phyloP scores from a whole-genome alignment of 2,113 vertebrate genomes.

The Trichomycterus rosablanca region DNA sequence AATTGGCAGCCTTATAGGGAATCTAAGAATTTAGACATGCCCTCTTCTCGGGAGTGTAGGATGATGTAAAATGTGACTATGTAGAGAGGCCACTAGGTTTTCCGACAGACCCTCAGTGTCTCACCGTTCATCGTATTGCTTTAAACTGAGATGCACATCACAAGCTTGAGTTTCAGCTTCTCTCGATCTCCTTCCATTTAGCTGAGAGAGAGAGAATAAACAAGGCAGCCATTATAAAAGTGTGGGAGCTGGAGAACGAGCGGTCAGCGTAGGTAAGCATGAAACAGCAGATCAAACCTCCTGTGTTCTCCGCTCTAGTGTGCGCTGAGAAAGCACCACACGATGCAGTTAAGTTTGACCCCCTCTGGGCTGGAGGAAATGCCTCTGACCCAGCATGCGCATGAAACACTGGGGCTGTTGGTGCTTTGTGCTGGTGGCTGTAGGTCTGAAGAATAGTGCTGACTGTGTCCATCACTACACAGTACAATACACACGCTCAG shows the following conservation, averaged over 20 bases:
- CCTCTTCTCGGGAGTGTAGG: too few relatives aligned
- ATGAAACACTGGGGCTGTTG: neutral
- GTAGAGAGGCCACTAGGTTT: too few relatives aligned
- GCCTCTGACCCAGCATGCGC: neutral
- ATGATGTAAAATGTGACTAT: too few relatives aligned
- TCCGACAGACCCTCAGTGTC: too few relatives aligned
- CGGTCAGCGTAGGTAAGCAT: constrained; percentile 16
- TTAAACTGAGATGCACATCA: too few relatives aligned
- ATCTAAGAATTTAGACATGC: too few relatives aligned
- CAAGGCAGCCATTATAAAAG: constrained; percentile 38
- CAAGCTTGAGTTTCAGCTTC: too few relatives aligned
- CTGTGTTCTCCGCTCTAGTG: neutral
- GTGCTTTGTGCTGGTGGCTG: neutral
- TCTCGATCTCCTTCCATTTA: too few relatives aligned
- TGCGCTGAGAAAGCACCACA: neutral
- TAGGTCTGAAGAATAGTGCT: constrained; percentile 1
- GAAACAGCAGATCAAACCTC: constrained; percentile 7
- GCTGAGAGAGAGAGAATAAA: neutral
- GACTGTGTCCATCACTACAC: constrained; percentile 8
- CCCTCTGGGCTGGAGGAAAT: constrained; percentile 7
- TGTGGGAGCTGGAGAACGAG: constrained; percentile 32
- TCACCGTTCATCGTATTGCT: too few relatives aligned
- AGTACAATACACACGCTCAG: constrained; percentile 21
- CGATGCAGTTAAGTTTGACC: neutral
- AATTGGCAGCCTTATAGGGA: too few relatives aligned